phyloP scores from a whole-genome alignment of 2,797 vertebrate genomes.

The Trachurus trachurus region DNA sequence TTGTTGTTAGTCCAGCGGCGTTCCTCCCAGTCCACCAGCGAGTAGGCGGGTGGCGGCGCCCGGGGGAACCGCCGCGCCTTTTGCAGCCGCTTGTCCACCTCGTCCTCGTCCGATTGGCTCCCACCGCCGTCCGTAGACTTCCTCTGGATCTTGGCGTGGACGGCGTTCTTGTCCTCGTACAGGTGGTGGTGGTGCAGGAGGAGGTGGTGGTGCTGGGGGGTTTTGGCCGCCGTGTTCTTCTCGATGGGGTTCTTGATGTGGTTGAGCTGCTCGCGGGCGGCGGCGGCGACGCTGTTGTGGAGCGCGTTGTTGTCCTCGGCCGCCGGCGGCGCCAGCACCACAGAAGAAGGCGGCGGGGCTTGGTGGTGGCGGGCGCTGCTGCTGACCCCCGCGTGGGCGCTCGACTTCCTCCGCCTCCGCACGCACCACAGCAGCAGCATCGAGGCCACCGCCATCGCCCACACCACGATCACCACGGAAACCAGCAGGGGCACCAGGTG shows the following conservation, averaged over 20 bases:
- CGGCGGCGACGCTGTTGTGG: conserved; percentile 76
- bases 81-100: conserved; percentile 90
- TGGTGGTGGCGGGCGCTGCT: no score
- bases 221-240: conserved; percentile 79
- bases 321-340: conserved; percentile 18
- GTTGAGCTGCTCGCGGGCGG: conserved; percentile 91
- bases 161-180: conserved; percentile 90
- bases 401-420: conserved; percentile 88
- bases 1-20: conserved; percentile 93
- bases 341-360: conserved; percentile 3
- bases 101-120: conserved; percentile 85
- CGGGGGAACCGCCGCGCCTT: conserved; percentile 86
- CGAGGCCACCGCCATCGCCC: conserved; percentile 87
- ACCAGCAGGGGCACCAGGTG: conserved; percentile 91
- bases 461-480: conserved; percentile 88
- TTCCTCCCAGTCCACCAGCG: conserved; percentile 92
- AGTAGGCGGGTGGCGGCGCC: conserved; percentile 81
- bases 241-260: conserved; percentile 96
- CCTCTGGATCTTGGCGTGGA: conserved; percentile 91
- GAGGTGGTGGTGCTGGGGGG: conserved; percentile 67
- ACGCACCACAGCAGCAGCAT: conserved; percentile 87
- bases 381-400: conserved; percentile 75
- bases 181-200: conserved; percentile 69
- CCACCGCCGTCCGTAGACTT: conserved; percentile 82
- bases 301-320: conserved; percentile 85